Evolutionary conservation across 2,888 invertebrate genomes (phyloP).

Genomic region (Malachius bipustulatus): DNA sequence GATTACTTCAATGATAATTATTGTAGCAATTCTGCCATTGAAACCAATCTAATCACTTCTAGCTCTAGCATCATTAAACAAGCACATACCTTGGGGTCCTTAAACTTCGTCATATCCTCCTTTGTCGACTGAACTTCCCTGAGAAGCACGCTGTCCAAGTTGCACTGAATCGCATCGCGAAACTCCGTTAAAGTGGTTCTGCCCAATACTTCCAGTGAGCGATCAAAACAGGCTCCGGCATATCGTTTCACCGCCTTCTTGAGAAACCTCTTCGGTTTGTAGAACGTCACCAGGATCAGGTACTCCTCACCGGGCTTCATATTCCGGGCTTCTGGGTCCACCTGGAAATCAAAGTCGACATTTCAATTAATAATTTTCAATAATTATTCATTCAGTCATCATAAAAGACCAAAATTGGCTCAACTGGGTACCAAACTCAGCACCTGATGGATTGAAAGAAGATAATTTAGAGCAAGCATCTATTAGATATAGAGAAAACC

Average conservation of each 20-base stretch:
- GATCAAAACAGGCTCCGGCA: conserved; percentile 36
- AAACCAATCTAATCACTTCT: no score
- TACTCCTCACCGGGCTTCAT: conserved; percentile 22
- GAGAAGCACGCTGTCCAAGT: conserved; percentile 52
- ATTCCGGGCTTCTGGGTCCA: background rate
- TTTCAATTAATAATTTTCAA: no score
- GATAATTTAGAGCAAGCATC: no score
- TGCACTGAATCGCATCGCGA: conserved; percentile 62
- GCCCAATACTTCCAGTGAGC: conserved; percentile 53
- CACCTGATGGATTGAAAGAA: no score
- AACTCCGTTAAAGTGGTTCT: conserved; percentile 56
- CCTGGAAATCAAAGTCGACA: no score
- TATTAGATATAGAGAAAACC: no score
- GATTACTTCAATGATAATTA: no score
- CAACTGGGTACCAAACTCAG: no score
- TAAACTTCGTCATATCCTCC: conserved; percentile 17
- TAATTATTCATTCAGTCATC: no score
- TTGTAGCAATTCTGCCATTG: no score
- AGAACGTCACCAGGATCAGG: conserved; percentile 22
- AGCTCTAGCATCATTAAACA: no score
- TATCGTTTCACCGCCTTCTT: conserved; percentile 17
- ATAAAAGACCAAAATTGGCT: no score
- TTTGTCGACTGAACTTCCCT: conserved; percentile 44
- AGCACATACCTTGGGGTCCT: conserved; percentile 22
- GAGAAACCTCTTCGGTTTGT: conserved; percentile 21